Percentiles rank a stretch among this genome's conserved stretches.
Evolutionary conservation across 2,797 vertebrate genomes (phyloP).

Genomic region (Coregonus sp.): DNA sequence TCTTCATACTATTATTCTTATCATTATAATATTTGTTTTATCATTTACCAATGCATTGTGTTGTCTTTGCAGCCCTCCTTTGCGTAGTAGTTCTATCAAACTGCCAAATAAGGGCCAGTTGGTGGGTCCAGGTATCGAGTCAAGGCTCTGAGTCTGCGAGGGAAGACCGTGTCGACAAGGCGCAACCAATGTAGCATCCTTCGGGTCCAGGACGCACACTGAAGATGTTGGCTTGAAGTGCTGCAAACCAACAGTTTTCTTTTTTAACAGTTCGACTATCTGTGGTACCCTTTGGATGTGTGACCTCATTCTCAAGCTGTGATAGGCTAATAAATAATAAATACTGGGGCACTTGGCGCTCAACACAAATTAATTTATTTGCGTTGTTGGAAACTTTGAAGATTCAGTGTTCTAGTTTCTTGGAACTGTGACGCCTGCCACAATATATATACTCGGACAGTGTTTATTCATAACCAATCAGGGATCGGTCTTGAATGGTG

Average conservation of each 20-base stretch:
- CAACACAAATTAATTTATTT: neutral
- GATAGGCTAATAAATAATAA: neutral
- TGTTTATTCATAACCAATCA: slow-evolving; percentile 85
- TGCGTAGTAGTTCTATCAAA: slow-evolving; percentile 84
- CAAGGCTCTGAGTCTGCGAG: slow-evolving; percentile 63
- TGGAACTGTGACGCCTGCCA: slow-evolving; percentile 70
- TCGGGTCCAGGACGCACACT: slow-evolving; percentile 71
- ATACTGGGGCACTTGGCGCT: neutral
- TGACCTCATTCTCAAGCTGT: slow-evolving; percentile 67
- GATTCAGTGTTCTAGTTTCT: slow-evolving; percentile 56
- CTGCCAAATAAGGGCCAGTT: slow-evolving; percentile 92
- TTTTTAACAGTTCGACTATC: slow-evolving; percentile 76
- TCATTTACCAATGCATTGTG: slow-evolving; percentile 86
- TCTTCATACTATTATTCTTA: neutral
- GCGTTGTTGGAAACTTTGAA: slow-evolving; percentile 15
- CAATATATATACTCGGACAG: slow-evolving; percentile 78
- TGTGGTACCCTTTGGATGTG: slow-evolving; percentile 76
- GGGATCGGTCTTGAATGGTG: slow-evolving; percentile 70
- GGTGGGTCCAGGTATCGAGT: slow-evolving; percentile 86
- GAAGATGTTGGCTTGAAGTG: slow-evolving; percentile 78
- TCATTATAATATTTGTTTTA: neutral
- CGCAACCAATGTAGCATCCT: slow-evolving; percentile 68
- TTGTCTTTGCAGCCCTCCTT: slow-evolving; percentile 89
- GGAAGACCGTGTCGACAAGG: slow-evolving; percentile 65
- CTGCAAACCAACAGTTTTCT: slow-evolving; percentile 73